Evolutionary conservation across 2,888 invertebrate genomes (phyloP).

Genomic region (Glomeris marginata): DNA sequence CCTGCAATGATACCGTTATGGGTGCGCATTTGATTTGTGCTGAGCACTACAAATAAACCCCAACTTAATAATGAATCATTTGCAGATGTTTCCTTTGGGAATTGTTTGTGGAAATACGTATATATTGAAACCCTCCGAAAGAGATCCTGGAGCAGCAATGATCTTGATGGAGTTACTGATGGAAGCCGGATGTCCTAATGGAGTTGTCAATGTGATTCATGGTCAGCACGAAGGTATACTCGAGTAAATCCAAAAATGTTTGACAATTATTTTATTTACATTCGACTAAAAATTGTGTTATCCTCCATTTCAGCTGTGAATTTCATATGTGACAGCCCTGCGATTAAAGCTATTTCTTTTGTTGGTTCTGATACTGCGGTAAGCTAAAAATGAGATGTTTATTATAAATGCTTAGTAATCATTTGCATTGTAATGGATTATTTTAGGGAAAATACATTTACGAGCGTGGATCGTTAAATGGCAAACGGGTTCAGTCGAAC

Average conservation of each 20-base stretch:
- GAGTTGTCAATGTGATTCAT: slow-evolving; percentile 89
- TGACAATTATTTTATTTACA: slow-evolving; percentile 2
- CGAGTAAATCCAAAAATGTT: neutral
- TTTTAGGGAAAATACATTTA: slow-evolving; percentile 80
- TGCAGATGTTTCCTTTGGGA: slow-evolving; percentile 46
- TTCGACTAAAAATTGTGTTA: too few species aligned
- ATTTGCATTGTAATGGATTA: neutral
- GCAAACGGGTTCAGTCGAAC: slow-evolving; percentile 93
- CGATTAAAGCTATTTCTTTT: slow-evolving; percentile 92
- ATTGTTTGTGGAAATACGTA: slow-evolving; percentile 83
- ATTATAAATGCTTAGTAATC: slow-evolving; percentile 6
- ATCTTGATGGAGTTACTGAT: slow-evolving; percentile 81
- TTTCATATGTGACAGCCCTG: slow-evolving; percentile 93
- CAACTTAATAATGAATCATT: neutral
- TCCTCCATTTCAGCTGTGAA: slow-evolving; percentile 64
- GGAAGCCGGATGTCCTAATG: slow-evolving; percentile 91
- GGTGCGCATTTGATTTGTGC: slow-evolving; percentile 33
- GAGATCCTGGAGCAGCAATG: slow-evolving; percentile 94
- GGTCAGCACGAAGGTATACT: slow-evolving; percentile 64
- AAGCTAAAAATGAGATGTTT: slow-evolving; percentile 22
- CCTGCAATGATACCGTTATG: slow-evolving; percentile 99
- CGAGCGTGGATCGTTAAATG: slow-evolving; percentile 71
- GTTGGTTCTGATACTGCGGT: slow-evolving; percentile 94
- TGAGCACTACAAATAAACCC: neutral
- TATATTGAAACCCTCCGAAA: slow-evolving; percentile 88